phyloP scores from a whole-genome alignment of 2,797 vertebrate species.

The Melanotaenia parkinsoni region DNA sequence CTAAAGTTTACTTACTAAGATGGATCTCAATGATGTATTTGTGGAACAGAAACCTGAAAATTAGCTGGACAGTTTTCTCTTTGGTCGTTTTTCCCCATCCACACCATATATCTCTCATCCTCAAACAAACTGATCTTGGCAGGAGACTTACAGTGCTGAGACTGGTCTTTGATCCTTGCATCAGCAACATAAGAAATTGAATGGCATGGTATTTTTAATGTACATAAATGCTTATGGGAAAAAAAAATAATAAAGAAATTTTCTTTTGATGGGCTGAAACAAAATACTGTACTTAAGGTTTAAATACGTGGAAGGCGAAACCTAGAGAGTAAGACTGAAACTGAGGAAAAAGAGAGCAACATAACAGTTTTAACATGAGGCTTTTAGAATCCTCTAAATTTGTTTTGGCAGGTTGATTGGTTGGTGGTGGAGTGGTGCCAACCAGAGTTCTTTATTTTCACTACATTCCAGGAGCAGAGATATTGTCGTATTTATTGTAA shows the following conservation, averaged over 20 bases:
- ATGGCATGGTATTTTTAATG: too few species aligned
- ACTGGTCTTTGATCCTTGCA: not conserved
- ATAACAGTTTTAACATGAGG: constrained; percentile 46
- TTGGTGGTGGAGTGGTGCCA: not conserved
- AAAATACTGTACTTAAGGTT: too few species aligned
- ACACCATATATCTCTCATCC: not conserved
- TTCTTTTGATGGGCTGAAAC: too few species aligned
- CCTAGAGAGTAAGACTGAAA: constrained; percentile 9
- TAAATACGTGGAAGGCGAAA: not conserved
- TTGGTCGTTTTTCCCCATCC: not conserved
- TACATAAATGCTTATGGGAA: too few species aligned
- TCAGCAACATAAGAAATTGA: not conserved
- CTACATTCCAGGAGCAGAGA: not conserved
- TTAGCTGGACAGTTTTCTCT: not conserved
- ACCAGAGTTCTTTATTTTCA: too few species aligned
- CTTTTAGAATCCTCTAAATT: constrained; percentile 60
- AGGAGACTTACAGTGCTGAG: not conserved
- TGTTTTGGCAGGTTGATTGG: constrained; percentile 56
- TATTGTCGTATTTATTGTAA: constrained; percentile 4
- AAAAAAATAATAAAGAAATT: not conserved
- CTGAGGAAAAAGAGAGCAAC: constrained; percentile 8
- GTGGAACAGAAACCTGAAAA: not conserved
- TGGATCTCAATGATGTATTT: not conserved
- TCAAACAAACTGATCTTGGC: not conserved
- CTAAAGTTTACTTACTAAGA: not conserved